Evolutionary conservation across 2,888 invertebrate genomes (phyloP).

Genomic region (Spatulosminthurus flaviceps): DNA sequence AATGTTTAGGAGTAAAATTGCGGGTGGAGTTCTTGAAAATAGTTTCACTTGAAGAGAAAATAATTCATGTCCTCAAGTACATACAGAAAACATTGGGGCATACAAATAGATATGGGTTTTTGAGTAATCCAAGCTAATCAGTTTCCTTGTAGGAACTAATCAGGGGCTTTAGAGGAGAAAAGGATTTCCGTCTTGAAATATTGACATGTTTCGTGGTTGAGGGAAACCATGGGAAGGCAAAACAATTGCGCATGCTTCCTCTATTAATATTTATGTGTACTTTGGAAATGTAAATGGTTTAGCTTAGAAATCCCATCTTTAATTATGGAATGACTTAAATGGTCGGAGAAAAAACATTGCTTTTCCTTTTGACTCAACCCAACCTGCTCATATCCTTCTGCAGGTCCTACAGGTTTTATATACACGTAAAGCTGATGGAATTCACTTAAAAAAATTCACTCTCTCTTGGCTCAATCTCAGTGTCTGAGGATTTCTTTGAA

Average conservation of each 20-base stretch:
- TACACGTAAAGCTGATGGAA: neutral
- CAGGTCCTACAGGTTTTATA: too few species aligned
- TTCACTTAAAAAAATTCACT: neutral
- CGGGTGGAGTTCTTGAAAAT: neutral
- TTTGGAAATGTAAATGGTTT: too few species aligned
- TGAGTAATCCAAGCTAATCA: neutral
- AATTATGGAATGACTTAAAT: conserved; percentile 18
- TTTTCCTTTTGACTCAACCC: neutral
- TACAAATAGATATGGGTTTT: too few species aligned
- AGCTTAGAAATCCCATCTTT: conserved; percentile 11
- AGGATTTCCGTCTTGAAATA: neutral
- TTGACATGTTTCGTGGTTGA: neutral
- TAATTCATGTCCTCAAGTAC: too few species aligned
- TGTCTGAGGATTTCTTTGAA: too few species aligned
- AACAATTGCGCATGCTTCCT: too few species aligned
- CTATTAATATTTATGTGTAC: too few species aligned
- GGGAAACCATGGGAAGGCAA: too few species aligned
- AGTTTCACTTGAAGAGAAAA: too few species aligned
- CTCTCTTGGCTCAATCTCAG: neutral
- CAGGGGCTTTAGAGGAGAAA: neutral
- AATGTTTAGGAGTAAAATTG: too few species aligned
- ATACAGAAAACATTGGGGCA: too few species aligned
- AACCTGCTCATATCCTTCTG: neutral
- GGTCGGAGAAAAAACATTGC: neutral
- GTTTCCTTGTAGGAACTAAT: conserved; percentile 11